Evolutionary conservation across 2,797 vertebrate species (phyloP).

Genomic region (Paratrypauchen microcephalus): DNA sequence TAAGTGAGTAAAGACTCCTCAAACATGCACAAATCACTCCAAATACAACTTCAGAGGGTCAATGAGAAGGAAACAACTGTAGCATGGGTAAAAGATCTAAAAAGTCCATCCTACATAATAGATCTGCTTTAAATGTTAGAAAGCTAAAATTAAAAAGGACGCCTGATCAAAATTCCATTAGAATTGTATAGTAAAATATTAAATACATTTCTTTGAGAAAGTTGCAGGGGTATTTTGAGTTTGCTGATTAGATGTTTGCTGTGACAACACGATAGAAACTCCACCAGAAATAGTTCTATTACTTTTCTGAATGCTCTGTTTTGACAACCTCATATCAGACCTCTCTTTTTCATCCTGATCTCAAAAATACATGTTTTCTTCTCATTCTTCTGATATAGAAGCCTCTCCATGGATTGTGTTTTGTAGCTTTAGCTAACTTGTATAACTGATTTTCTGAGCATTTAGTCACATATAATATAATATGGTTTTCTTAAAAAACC

Average conservation of each 20-base stretch:
- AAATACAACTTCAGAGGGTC: too few relatives aligned
- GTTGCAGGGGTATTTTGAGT: not conserved
- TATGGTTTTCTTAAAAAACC: not conserved
- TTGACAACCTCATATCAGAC: not conserved
- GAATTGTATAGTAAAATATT: not conserved
- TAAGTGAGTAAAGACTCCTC: too few relatives aligned
- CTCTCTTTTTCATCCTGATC: not conserved
- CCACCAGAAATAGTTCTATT: not conserved
- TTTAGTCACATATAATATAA: not conserved
- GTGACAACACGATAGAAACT: not conserved
- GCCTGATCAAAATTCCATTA: not conserved
- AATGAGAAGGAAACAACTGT: too few relatives aligned
- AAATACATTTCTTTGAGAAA: not conserved
- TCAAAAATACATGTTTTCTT: not conserved
- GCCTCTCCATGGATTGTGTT: too few relatives aligned
- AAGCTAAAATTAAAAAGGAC: too few relatives aligned
- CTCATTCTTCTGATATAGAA: not conserved
- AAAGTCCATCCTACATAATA: too few relatives aligned
- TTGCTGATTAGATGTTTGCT: slow-evolving; percentile 1
- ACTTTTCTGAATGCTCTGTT: not conserved
- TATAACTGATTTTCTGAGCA: not conserved
- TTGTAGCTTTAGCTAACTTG: too few relatives aligned
- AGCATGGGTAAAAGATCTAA: too few relatives aligned
- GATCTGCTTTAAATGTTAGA: too few relatives aligned
- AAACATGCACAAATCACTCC: too few relatives aligned